Conservation (phyloP, 2,113 vertebrate species). For the Canis aureus region DNA sequence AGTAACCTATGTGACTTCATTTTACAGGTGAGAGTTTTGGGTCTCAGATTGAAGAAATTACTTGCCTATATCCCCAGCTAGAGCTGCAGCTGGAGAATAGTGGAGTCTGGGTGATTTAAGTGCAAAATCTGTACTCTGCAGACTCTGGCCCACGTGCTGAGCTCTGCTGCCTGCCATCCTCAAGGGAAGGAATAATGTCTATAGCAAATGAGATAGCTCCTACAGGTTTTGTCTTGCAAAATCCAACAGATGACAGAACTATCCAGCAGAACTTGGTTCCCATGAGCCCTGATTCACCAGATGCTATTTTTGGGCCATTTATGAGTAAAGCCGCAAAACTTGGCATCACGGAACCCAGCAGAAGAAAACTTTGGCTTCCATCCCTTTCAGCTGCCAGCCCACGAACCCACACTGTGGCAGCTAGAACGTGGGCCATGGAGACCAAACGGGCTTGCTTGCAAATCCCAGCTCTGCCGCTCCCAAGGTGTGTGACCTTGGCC, state of each 20-base stretch:
- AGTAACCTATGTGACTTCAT: background rate
- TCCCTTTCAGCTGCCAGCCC: background rate
- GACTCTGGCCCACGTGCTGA: background rate
- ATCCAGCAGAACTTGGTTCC: slow-evolving; percentile 24
- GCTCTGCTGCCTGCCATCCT: background rate
- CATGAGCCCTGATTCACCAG: slow-evolving; percentile 58
- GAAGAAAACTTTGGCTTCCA: background rate
- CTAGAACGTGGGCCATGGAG: background rate
- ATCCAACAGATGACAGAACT: slow-evolving; percentile 42
- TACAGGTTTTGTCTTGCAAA: background rate
- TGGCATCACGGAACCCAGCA: background rate
- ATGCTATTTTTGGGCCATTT: slow-evolving; percentile 65
- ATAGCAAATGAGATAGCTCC: background rate
- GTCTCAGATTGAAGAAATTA: background rate
- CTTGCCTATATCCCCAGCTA: background rate
- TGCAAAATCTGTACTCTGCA: background rate
- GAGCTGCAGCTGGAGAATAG: background rate
- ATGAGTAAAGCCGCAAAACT: slow-evolving; percentile 42
- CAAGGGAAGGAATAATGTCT: background rate
- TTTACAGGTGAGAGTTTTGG: background rate
- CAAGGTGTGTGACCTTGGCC: background rate
- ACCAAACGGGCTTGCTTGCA: background rate
- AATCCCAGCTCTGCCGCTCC: background rate
- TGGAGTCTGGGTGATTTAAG: background rate
- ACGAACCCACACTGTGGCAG: background rate